phyloP scores from a whole-genome alignment of 2,113 vertebrate genomes.

The Mastomys natalensis region DNA sequence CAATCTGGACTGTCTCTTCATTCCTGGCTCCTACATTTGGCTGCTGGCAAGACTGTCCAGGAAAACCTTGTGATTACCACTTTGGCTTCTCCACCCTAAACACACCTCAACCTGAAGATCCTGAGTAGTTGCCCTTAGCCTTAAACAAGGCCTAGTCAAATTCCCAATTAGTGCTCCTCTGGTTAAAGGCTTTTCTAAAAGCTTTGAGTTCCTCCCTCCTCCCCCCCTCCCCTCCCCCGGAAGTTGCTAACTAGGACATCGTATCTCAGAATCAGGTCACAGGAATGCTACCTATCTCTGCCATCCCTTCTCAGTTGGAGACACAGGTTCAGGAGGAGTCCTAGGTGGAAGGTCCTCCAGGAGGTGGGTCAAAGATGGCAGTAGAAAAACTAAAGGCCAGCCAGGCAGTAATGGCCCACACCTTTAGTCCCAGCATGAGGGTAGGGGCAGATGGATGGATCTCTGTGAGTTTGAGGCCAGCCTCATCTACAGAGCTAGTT shows the following conservation, averaged over 20 bases:
- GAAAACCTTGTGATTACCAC: slow-evolving; percentile 67
- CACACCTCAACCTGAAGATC: slow-evolving; percentile 48
- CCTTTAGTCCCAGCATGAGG: background rate
- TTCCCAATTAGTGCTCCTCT: slow-evolving; percentile 58
- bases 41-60: slow-evolving; percentile 64
- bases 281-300: background rate
- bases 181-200: slow-evolving; percentile 41
- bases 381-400: background rate
- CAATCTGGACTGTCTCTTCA: background rate
- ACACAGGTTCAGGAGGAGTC: background rate
- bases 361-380: background rate
- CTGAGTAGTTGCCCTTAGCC: slow-evolving; percentile 54
- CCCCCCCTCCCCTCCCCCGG: background rate
- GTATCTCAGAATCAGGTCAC: slow-evolving; percentile 62
- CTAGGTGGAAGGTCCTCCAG: background rate
- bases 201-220: background rate
- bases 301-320: background rate
- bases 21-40: slow-evolving; percentile 36
- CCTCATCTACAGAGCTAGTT: background rate
- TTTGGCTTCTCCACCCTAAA: background rate
- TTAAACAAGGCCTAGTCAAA: background rate
- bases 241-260: slow-evolving; percentile 71
- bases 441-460: background rate
- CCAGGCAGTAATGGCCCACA: rapidly evolving
- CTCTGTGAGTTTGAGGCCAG: background rate